Conservation (phyloP, 2,797 vertebrate genomes). For the Dromococcyx pavoninus region DNA sequence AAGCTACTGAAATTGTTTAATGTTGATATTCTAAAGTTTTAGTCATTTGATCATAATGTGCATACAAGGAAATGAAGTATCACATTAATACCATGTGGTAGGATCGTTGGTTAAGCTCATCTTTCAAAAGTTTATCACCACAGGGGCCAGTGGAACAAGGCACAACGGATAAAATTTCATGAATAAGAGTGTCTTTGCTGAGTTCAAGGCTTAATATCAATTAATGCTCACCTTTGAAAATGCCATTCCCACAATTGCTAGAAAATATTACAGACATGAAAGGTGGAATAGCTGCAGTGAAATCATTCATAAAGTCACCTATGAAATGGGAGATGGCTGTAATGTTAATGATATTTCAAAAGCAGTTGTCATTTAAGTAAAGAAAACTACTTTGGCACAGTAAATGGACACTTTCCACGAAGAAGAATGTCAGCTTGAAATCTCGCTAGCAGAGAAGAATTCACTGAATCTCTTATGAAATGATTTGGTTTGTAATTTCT, state of each 20-base stretch:
- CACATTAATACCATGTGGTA: neutral
- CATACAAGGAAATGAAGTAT: neutral
- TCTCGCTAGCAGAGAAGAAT: neutral
- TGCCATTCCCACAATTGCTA: neutral
- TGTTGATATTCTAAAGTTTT: neutral
- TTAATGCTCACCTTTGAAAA: neutral
- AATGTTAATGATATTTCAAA: neutral
- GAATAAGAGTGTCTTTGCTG: neutral
- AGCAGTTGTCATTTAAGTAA: neutral
- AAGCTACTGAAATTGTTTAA: neutral
- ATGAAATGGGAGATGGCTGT: neutral
- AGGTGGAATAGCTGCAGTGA: neutral
- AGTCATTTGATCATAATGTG: neutral
- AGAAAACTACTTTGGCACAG: neutral
- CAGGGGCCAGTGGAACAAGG: neutral
- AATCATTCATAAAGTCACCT: neutral
- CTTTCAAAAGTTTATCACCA: neutral
- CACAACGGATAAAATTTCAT: neutral
- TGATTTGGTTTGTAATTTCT: neutral
- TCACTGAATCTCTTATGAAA: neutral
- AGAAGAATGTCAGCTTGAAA: neutral
- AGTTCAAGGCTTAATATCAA: neutral
- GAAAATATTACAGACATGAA: neutral
- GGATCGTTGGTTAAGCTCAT: neutral
- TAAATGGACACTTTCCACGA: neutral